phyloP scores from a whole-genome alignment of 2,113 vertebrate species.

The Conger conger region DNA sequence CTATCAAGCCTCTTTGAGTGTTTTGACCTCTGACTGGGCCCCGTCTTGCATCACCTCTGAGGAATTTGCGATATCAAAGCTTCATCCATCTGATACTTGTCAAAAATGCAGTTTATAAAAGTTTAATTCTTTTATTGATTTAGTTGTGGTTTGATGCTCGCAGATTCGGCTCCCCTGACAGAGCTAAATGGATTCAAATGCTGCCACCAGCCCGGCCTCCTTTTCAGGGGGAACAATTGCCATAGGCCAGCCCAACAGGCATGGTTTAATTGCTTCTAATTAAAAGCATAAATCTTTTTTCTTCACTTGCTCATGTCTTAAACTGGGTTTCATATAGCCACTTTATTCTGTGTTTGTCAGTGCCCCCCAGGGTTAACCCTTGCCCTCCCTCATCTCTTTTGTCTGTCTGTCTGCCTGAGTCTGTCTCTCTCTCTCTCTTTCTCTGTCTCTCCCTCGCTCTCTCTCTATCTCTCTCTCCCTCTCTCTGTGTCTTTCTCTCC shows the following conservation, averaged over 20 bases:
- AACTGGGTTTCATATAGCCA: constrained; percentile 88
- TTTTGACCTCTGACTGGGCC: constrained; percentile 96
- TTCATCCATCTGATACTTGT: constrained; percentile 97
- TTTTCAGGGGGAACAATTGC: constrained; percentile 99
- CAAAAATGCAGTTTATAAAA: constrained; percentile 98
- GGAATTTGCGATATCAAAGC: constrained; percentile 99
- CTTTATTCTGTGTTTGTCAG: constrained; percentile 86
- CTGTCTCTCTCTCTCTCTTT: constrained; percentile 42
- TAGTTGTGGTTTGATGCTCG: constrained; percentile 99
- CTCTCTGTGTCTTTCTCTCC: neutral
- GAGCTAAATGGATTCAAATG: constrained; percentile 99
- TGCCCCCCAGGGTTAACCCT: constrained; percentile 93
- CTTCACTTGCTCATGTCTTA: constrained; percentile 96
- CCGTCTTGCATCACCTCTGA: constrained; percentile 95
- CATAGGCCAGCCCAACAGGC: constrained; percentile 99
- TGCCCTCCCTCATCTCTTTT: constrained; percentile 57
- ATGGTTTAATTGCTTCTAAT: constrained; percentile 99
- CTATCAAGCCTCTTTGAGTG: constrained; percentile 99
- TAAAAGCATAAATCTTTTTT: constrained; percentile 99
- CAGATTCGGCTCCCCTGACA: constrained; percentile 99
- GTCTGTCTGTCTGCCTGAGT: constrained; percentile 23
- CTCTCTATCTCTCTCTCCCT: neutral
- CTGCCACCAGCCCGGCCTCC: constrained; percentile 98
- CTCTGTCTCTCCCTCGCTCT: constrained; percentile 36
- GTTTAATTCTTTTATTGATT: constrained; percentile 99